Percentiles rank a stretch among this genome's conserved stretches.
phyloP scores from a whole-genome alignment of 2,888 invertebrate genomes.

The Alcis repandata region DNA sequence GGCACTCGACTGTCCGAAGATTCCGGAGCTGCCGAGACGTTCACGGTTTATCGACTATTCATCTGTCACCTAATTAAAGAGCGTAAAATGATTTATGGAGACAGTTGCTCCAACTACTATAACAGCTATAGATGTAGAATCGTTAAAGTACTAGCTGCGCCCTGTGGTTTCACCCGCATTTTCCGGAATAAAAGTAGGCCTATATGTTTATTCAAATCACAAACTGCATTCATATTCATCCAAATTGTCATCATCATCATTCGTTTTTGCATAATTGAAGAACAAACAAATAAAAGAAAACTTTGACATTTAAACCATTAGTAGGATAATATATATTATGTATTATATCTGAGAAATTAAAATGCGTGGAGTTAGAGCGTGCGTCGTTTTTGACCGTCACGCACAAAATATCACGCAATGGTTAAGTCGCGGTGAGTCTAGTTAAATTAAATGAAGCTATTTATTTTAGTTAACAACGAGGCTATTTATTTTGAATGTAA shows the following conservation, averaged over 20 bases:
- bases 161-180: no score
- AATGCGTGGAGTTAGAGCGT: conserved; percentile 13
- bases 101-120: conserved; percentile 6
- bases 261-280: no score
- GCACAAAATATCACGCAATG: conserved; percentile 28
- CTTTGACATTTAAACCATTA: no score
- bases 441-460: conserved; percentile 1
- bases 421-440: conserved; percentile 1
- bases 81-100: conserved; percentile 5
- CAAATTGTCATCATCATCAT: no score
- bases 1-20: conserved; percentile 19
- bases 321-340: no score
- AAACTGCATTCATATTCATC: no score
- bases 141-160: no score
- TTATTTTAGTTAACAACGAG: not conserved
- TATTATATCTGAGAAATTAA: conserved; percentile 14
- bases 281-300: no score
- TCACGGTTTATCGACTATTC: conserved; percentile 12
- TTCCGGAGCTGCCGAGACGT: conserved; percentile 2
- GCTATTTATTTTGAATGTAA: not conserved
- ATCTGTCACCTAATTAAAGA: conserved; percentile 21
- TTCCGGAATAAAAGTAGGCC: no score
- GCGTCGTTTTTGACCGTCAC: conserved; percentile 24
- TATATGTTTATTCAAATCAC: no score
- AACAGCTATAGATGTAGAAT: conserved; percentile 3